Evolutionary conservation across 1,140 invertebrate species (phyloP).

Genomic region (Drosophila mayri): DNA sequence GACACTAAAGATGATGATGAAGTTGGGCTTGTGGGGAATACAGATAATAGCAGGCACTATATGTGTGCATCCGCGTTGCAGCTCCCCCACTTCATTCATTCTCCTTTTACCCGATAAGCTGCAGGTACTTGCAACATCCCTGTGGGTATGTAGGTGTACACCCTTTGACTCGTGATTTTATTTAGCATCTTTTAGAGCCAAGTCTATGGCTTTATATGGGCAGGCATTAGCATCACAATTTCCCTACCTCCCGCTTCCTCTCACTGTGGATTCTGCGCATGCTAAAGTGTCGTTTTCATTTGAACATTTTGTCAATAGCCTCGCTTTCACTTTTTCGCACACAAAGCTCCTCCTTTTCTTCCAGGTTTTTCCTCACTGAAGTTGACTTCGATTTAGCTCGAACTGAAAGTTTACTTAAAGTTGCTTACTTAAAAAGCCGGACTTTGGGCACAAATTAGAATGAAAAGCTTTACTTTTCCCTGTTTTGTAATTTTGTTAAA

Average conservation of each 20-base stretch:
- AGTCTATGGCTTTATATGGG: constrained; percentile 7
- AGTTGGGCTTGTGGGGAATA: neutral
- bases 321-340: constrained; percentile 63
- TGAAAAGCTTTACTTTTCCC: constrained; percentile 9
- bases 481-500: constrained; percentile 67
- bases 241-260: neutral
- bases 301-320: constrained; percentile 42
- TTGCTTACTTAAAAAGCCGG: too few species aligned
- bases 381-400: constrained; percentile 32
- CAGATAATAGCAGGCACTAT: constrained; percentile 15
- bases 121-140: neutral
- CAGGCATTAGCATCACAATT: constrained; percentile 22
- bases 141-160: neutral
- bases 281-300: constrained; percentile 56
- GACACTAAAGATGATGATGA: neutral
- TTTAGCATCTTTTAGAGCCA: constrained; percentile 23
- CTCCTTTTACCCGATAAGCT: constrained; percentile 18
- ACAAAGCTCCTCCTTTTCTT: constrained; percentile 8
- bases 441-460: neutral
- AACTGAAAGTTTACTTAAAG: constrained; percentile 15
- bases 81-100: constrained; percentile 20
- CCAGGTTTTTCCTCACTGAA: constrained; percentile 13
- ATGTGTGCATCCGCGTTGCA: constrained; percentile 4
- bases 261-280: constrained; percentile 27
- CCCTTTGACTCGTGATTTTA: constrained; percentile 19